Base-by-base conservation (phyloP, 2,888 invertebrate genomes). In the Cantharis nigra region DNA sequence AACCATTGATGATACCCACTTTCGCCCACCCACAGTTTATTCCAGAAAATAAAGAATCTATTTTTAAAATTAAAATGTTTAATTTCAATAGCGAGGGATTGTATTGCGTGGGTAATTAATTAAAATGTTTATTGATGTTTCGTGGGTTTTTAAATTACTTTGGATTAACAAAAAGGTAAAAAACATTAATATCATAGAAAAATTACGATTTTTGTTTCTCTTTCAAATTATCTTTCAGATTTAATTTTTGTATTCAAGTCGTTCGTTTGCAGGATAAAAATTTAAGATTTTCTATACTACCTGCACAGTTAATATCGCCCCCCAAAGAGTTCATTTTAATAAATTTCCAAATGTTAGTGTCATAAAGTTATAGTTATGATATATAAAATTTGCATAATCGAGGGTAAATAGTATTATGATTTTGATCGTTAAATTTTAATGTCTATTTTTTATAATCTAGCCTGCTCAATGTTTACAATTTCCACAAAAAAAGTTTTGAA, bases 401-500 rank as follows among this genome's bases (percentile, higher is more conserved):
- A 49, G 49, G 49, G 49, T 49, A 49, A 49, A 49, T 49, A 49
- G n/a, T 49, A 49, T 49, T 49, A 49, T 49, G 49, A 49, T 49
- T 49, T 49, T 2, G 49, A 49, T 49, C 49, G 49, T 49, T 49
- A 49, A 49, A 49, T 49, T 49, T 49, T 49, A 49, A 49, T 49
- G 49, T 49, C n/a, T n/a, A 49, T 49, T 49, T 49, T 33, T 49
- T 49, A 49, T 49, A 49, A 49, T 49, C 14, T 26, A 5, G 23
- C 14, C n/a, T 69, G 28, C 14, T 10, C 13, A 20, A 26, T 9
- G 23, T 69, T 28, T 69, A 26, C 14, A 26, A 69, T 74, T 70
- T 30, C 30, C 33, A 26, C 20, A 30, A 14, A 71, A 71, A 62
- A 75, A 71, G 14, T 75, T 75, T 26, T 16, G 49, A 75, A 75